Conservation (phyloP, 2,888 invertebrate species). For the Leptopilina syphax region DNA sequence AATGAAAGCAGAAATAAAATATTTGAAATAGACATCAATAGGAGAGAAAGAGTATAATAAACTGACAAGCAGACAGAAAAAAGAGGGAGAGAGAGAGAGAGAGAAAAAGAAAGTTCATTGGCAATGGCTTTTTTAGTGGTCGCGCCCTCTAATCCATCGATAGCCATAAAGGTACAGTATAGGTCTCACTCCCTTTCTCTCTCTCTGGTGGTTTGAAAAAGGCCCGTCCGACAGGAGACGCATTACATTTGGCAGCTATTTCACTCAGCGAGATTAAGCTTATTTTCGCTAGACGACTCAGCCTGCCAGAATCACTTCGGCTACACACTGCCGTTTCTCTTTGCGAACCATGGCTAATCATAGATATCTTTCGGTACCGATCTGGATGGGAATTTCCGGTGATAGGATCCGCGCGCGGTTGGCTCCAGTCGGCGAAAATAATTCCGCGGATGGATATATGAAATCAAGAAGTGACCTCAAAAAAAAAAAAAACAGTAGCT, state of each 20-base stretch:
- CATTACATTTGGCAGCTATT: slow-evolving; percentile 59
- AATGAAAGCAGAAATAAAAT: slow-evolving; percentile 72
- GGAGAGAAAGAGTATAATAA: no score
- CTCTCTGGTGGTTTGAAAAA: slow-evolving; percentile 5
- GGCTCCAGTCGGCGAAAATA: slow-evolving; percentile 36
- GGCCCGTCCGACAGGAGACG: slow-evolving; percentile 50
- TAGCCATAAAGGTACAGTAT: neutral
- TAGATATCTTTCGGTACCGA: slow-evolving; percentile 59
- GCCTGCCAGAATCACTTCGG: slow-evolving; percentile 71
- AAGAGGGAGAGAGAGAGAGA: slow-evolving; percentile 43
- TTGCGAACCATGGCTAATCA: slow-evolving; percentile 41
- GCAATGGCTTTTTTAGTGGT: slow-evolving; percentile 50
- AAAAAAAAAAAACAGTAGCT: no score
- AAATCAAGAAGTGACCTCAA: no score
- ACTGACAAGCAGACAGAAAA: no score
- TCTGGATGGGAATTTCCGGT: slow-evolving; percentile 52
- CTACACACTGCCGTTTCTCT: slow-evolving; percentile 31
- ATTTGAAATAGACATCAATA: slow-evolving; percentile 67
- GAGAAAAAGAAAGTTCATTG: slow-evolving; percentile 18
- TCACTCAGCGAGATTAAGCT: slow-evolving; percentile 73
- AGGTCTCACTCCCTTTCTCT: no score
- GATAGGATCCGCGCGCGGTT: slow-evolving; percentile 33
- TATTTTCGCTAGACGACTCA: slow-evolving; percentile 74
- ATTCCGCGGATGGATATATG: slow-evolving; percentile 15
- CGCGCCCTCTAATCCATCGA: slow-evolving; percentile 65